Evolutionary conservation across 2,888 invertebrate genomes (phyloP).

Genomic region (Seira sanloemensis): DNA sequence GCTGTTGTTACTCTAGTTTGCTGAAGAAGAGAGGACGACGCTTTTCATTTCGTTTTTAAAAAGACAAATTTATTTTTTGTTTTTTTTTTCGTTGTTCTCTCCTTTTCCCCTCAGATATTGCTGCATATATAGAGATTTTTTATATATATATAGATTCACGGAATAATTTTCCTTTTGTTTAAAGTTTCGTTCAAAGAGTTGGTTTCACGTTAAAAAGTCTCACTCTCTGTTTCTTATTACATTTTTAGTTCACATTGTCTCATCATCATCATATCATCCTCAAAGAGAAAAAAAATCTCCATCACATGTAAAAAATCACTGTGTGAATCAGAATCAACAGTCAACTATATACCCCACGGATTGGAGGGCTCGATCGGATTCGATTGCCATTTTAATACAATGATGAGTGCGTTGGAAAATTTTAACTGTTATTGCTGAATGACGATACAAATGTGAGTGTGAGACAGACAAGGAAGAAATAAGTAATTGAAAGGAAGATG

Average conservation of each 20-base stretch:
- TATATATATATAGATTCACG: too few relatives aligned
- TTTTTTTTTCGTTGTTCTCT: slow-evolving; percentile 42
- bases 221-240: background rate
- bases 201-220: too few relatives aligned
- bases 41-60: slow-evolving; percentile 47
- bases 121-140: too few relatives aligned
- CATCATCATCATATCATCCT: too few relatives aligned
- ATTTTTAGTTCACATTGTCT: background rate
- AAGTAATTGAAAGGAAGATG: too few relatives aligned
- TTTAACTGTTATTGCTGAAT: background rate
- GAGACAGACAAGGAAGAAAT: too few relatives aligned
- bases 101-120: slow-evolving; percentile 15
- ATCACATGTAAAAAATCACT: background rate
- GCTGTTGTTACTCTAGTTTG: slow-evolving; percentile 58
- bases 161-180: slow-evolving; percentile 22
- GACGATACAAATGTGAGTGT: background rate
- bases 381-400: background rate
- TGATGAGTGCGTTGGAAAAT: too few relatives aligned
- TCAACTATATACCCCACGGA: background rate
- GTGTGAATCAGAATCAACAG: too few relatives aligned
- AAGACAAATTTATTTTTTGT: slow-evolving; percentile 37
- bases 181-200: slow-evolving; percentile 22
- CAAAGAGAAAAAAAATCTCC: too few relatives aligned
- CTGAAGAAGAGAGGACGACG: slow-evolving; percentile 47
- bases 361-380: background rate